phyloP scores from a whole-genome alignment of 2,888 invertebrate species.

The Meghimatium bilineatum region DNA sequence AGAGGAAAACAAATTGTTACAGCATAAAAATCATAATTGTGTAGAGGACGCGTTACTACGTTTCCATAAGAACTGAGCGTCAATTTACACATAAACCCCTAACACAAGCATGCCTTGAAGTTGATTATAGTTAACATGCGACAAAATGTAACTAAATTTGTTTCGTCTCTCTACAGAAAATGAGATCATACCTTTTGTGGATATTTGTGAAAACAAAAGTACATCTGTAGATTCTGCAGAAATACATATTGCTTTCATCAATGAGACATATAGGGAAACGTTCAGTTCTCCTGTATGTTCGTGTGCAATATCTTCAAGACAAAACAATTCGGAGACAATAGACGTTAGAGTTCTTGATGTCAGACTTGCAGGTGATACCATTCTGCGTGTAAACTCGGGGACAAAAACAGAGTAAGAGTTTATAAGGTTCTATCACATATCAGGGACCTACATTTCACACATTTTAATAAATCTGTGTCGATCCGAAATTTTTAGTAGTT shows the following conservation, averaged over 20 bases:
- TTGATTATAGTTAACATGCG: not conserved
- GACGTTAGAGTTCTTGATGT: slow-evolving; percentile 8
- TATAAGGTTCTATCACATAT: too few relatives aligned
- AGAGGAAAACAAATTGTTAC: too few relatives aligned
- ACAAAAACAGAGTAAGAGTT: not conserved
- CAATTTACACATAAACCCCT: too few relatives aligned
- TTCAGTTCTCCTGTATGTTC: not conserved
- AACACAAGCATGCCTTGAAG: not conserved
- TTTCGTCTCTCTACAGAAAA: not conserved
- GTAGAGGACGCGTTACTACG: too few relatives aligned
- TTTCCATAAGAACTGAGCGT: too few relatives aligned
- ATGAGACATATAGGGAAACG: not conserved
- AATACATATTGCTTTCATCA: not conserved
- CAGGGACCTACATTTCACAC: too few relatives aligned
- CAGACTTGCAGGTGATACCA: not conserved
- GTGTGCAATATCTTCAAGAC: not conserved
- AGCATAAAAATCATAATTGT: too few relatives aligned
- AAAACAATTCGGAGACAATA: not conserved
- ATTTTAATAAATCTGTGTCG: too few relatives aligned
- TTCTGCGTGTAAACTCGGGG: not conserved
- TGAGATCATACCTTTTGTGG: not conserved
- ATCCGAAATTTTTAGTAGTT: too few relatives aligned
- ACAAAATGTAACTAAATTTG: not conserved
- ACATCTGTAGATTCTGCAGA: not conserved
- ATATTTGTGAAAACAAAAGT: not conserved